Evolutionary conservation across 2,888 invertebrate genomes (phyloP).

Genomic region (Nysson spinosus): DNA sequence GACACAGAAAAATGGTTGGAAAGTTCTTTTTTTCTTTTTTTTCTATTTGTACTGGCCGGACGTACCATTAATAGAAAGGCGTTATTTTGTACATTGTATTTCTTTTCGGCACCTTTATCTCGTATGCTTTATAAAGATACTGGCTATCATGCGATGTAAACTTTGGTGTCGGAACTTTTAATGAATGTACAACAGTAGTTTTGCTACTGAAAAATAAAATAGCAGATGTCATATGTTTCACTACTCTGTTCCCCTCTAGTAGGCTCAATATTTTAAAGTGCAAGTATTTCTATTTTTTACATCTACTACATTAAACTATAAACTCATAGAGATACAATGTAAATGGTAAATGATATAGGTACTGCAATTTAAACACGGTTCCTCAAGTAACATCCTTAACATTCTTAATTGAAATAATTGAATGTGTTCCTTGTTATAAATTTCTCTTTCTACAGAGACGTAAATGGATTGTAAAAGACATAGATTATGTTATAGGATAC

Average conservation of each 20-base stretch:
- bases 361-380: no score
- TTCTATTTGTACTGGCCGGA: slow-evolving; percentile 11
- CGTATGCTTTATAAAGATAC: slow-evolving; percentile 37
- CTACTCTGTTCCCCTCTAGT: background rate
- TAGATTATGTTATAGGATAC: no score
- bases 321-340: slow-evolving; percentile 25
- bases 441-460: no score
- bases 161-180: slow-evolving; percentile 39
- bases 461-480: no score
- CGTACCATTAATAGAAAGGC: slow-evolving; percentile 39
- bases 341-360: slow-evolving; percentile 17
- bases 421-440: no score
- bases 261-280: slow-evolving; percentile 10
- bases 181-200: slow-evolving; percentile 3
- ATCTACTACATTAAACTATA: slow-evolving; percentile 11
- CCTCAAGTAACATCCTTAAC: no score
- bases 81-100: slow-evolving; percentile 48
- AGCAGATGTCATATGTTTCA: slow-evolving; percentile 8
- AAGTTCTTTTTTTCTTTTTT: slow-evolving; percentile 27
- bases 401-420: no score
- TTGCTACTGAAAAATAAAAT: slow-evolving; percentile 5
- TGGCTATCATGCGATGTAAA: slow-evolving; percentile 31
- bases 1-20: slow-evolving; percentile 15
- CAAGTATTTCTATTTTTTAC: slow-evolving; percentile 15
- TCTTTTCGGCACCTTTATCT: slow-evolving; percentile 33